Evolutionary conservation across 2,888 invertebrate genomes (phyloP), one percentile per base, ranked within the genome.

Genomic region (Endotricha flammealis): DNA sequence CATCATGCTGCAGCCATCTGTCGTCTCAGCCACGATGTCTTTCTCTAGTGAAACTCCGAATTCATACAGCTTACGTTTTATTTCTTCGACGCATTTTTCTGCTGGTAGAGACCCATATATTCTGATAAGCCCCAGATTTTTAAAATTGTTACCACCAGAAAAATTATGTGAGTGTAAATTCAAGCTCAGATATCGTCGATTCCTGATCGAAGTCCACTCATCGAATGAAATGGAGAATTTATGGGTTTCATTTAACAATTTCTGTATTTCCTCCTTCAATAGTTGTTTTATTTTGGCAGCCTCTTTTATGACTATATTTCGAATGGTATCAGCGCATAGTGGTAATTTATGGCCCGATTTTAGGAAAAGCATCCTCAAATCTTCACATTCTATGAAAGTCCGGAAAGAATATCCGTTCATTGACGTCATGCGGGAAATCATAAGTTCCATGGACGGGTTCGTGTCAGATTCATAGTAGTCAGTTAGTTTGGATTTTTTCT

Each of bases 1-100:
- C 36, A 36, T 36, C 27, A 36, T 25, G 27, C 36, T 36, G 20
- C 31, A 36, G 4, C 36, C 31, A 20, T 36, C 31, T 11, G 36
- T 36, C 4, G 36, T 27, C 4, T 17, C 12, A 10, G 20, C 36
- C 2, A 36, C 31, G 13, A 36, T 31, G 13, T 36, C 36, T n/a
- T 17, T 20, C 1, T 25, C 25, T 6, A 36, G 22, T 1, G 25
- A 25, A n/a, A 29, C 27, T 12, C 34, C 34, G 13, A 17, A 35
- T 10, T 9, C 12, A 8, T 35, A 1, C 13, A 35, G 22, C 20
- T 29, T 28, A 1, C 3, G 12, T 13, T 29, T 20, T n/a, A 28
- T 28, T 13, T n/a, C 12, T 20, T 28, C 16, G 1, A 33, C 5
- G 23, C 25, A 25, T 27, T 24, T 25, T 14, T 13, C n/a, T 12